Evolutionary conservation across 2,797 vertebrate genomes (phyloP), one percentile per base, ranked within the genome.

Genomic region (Eulemur albifrons): DNA sequence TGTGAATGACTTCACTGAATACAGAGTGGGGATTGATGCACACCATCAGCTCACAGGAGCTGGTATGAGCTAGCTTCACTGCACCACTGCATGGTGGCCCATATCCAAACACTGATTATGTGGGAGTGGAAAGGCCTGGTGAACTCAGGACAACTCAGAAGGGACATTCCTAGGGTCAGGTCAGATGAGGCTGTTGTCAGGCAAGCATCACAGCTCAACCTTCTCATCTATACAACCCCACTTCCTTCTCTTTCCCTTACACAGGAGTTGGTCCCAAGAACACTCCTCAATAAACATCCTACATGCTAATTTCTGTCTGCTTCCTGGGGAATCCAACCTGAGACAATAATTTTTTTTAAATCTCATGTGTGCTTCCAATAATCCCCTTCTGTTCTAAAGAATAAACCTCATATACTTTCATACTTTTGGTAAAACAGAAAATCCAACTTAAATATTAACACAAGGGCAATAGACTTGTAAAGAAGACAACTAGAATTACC

Each of bases 401-500:
- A 93, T 73, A 84, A 73, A 73, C 14, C 15, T 88, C 67, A n/a
- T 20, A 40, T 8, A 13, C 35, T 88, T 94, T 93, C 59, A 38
- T 76, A 77, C 18, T 89, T 91, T 83, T 67, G 76, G 7, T 59
- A 91, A 92, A 91, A 82, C 43, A 88, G 61, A 93, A 6, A 94
- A 76, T 89, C 25, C 32, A 86, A 87, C 72, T 88, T 82, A 87
- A 91, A 84, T 80, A 95, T 85, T 87, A 92, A 96, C 73, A 45
- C n/a, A 32, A 95, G 32, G 32, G 45, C 30, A 73, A 67, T 27
- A 30, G 5, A 91, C 67, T 90, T 94, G 18, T 81, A 94, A 96
- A 77, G 40, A 96, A 92, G 70, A 90, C 50, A 90, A 59, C 54
- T 35, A 17, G 67, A 91, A 95, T 93, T 43, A 67, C 45, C 80